Conservation (phyloP, 2,797 vertebrate genomes). For the Dendrocincla tyrannina region DNA sequence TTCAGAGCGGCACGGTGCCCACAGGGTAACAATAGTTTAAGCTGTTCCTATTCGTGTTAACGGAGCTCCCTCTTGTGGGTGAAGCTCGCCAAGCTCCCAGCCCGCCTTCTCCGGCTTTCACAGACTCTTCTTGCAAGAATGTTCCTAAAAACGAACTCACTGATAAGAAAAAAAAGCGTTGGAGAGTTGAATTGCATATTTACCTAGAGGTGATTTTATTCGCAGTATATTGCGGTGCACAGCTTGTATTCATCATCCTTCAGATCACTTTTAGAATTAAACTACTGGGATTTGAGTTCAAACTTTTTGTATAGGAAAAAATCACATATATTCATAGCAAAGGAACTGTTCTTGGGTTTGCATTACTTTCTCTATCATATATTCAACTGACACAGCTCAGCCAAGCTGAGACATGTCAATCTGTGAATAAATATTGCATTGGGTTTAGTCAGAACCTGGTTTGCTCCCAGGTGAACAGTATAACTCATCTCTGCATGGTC, state of each 20-base stretch:
- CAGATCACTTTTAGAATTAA: neutral
- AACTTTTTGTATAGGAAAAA: neutral
- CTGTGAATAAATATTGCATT: neutral
- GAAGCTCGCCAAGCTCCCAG: neutral
- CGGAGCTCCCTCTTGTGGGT: slow-evolving; percentile 62
- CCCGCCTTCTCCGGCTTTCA: accelerated
- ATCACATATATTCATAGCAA: neutral
- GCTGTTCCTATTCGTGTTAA: neutral
- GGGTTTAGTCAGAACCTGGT: neutral
- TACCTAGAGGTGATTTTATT: neutral
- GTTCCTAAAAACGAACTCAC: neutral
- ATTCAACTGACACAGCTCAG: neutral
- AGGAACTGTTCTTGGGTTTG: accelerated
- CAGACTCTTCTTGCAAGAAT: accelerated
- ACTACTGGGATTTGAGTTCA: neutral
- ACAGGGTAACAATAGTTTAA: accelerated
- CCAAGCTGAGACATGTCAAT: neutral
- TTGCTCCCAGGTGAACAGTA: neutral
- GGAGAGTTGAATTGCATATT: neutral
- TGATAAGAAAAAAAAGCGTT: neutral
- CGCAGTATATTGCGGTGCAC: accelerated
- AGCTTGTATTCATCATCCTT: neutral
- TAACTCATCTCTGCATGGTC: neutral
- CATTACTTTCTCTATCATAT: neutral
- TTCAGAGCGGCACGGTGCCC: accelerated